phyloP scores from a whole-genome alignment of 1,140 invertebrate species.

The Cepaea nemoralis region DNA sequence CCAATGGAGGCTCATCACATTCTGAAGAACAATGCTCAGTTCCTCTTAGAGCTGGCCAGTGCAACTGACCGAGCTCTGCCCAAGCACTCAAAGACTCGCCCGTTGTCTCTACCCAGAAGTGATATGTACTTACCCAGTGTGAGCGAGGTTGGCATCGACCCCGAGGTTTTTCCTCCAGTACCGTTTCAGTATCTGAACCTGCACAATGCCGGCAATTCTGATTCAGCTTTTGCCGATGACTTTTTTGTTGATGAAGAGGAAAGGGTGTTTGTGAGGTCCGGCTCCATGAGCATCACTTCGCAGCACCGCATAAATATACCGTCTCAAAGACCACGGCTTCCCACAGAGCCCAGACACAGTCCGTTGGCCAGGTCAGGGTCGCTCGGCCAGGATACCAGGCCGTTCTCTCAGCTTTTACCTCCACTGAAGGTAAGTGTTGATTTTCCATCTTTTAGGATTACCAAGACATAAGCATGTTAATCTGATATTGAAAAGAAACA shows the following conservation, averaged over 20 bases:
- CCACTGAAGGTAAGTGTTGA: conserved; percentile 48
- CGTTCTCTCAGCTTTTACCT: conserved; percentile 59
- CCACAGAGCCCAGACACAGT: conserved; percentile 67
- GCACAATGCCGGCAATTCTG: conserved; percentile 65
- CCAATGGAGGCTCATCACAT: conserved; percentile 80
- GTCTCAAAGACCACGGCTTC: conserved; percentile 59
- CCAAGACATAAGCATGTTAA: too few species aligned
- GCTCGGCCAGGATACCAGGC: conserved; percentile 62
- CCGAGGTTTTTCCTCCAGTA: conserved; percentile 66
- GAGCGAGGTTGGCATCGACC: conserved; percentile 62
- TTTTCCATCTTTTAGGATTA: too few species aligned
- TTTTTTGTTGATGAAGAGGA: conserved; percentile 67
- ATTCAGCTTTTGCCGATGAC: conserved; percentile 70
- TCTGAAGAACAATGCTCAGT: conserved; percentile 94
- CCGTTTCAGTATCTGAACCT: conserved; percentile 66
- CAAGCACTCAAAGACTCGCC: conserved; percentile 53
- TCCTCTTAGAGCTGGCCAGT: conserved; percentile 89
- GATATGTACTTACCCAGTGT: conserved; percentile 71
- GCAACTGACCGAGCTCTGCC: conserved; percentile 74
- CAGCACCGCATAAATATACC: conserved; percentile 7
- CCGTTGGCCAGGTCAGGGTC: conserved; percentile 67
- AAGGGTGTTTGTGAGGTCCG: conserved; percentile 65
- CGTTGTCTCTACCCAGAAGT: conserved; percentile 68
- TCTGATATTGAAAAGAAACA: too few species aligned
- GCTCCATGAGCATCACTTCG: conserved; percentile 59